Conservation (phyloP, 2,888 invertebrate genomes). For the Tholera decimalis region DNA sequence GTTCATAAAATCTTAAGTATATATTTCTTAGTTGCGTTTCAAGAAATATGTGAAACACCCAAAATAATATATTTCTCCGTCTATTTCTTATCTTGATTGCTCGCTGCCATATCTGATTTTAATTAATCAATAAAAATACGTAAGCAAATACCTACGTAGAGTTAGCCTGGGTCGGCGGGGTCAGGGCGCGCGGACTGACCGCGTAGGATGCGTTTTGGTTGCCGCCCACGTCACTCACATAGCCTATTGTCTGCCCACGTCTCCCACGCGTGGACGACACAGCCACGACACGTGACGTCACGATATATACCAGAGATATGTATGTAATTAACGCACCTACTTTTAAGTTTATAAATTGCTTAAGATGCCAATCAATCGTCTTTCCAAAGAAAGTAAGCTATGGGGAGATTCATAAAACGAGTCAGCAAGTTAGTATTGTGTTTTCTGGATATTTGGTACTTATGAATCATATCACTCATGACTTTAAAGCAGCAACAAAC, state of each 20-base stretch:
- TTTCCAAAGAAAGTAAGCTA: neutral
- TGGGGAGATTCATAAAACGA: neutral
- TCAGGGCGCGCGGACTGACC: conserved; percentile 67
- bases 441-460: neutral
- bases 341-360: conserved; percentile 53
- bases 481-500: conserved; percentile 4
- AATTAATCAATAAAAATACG: conserved; percentile 78
- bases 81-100: conserved; percentile 65
- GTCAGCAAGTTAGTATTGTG: neutral
- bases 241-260: conserved; percentile 84
- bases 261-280: conserved; percentile 72
- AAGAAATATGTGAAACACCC: conserved; percentile 18
- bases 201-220: conserved; percentile 87
- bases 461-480: neutral
- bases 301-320: conserved; percentile 72
- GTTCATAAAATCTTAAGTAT: conserved; percentile 30
- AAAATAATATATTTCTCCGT: conserved; percentile 17
- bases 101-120: conserved; percentile 69
- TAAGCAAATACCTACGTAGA: conserved; percentile 45
- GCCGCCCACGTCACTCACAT: conserved; percentile 78
- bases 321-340: conserved; percentile 75
- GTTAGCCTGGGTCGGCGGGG: conserved; percentile 61
- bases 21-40: neutral
- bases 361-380: conserved; percentile 31
- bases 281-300: conserved; percentile 83